A percentile compares a stretch with the other conserved stretches of the same genome.
phyloP scores from a whole-genome alignment of 1,140 invertebrate genomes.

The Ladona fulva region DNA sequence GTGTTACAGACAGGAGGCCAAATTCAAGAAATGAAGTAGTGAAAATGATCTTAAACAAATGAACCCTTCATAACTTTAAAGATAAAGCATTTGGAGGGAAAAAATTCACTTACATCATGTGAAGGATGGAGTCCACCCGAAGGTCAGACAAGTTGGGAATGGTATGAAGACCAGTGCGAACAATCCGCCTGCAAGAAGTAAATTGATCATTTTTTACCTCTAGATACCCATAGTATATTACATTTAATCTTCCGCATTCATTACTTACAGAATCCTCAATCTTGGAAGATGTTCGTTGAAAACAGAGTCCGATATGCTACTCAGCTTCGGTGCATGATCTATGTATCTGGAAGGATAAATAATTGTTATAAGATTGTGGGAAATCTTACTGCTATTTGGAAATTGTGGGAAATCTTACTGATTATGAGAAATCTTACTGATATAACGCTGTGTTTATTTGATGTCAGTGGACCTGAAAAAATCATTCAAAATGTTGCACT shows the following conservation, averaged over 20 bases:
- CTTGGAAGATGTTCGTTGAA: slow-evolving; percentile 36
- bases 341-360: slow-evolving; percentile 39
- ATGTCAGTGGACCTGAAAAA: no score
- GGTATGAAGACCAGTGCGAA: slow-evolving; percentile 41
- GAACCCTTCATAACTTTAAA: no score
- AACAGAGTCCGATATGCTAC: slow-evolving; percentile 34
- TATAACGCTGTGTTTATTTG: no score
- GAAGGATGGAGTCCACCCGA: slow-evolving; percentile 38
- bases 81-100: no score
- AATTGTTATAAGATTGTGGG: no score
- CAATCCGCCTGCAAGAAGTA: slow-evolving; percentile 41
- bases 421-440: no score
- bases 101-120: slow-evolving; percentile 45
- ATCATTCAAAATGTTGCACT: no score
- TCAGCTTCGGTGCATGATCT: slow-evolving; percentile 40
- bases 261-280: slow-evolving; percentile 41
- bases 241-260: slow-evolving; percentile 12
- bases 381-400: no score
- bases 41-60: no score
- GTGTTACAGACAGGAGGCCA: no score
- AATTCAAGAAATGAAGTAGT: no score
- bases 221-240: neutral
- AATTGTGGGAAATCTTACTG: no score
- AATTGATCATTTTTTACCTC: slow-evolving; percentile 10
- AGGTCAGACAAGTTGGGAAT: slow-evolving; percentile 41